A percentile compares a stretch with the other conserved stretches of the same genome.
These are phyloP conservation scores for Hyles vespertilio DNA, from an alignment of 1,140 invertebrate species.

Conservation along the genomic window DNA sequence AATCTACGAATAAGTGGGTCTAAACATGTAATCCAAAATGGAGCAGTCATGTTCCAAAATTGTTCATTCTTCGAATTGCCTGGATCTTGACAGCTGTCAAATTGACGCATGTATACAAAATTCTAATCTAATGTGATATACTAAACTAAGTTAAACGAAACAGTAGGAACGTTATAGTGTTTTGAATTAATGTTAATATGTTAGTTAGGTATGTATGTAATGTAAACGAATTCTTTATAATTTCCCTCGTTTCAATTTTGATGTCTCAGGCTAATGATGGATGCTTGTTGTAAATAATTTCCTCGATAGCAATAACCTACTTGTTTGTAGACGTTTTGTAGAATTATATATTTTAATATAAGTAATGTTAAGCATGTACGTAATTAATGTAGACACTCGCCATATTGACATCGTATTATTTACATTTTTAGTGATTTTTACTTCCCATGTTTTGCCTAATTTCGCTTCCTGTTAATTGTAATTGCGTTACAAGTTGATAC, in stretches of 20 bases:
- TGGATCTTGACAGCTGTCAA: constrained; percentile 26
- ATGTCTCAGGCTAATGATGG: constrained; percentile 45
- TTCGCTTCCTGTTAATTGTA: constrained; percentile 11
- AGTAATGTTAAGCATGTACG: constrained; percentile 13
- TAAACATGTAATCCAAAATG: neutral
- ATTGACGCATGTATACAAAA: constrained; percentile 49
- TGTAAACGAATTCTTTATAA: constrained; percentile 26
- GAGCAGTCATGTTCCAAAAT: no score
- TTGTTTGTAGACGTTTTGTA: constrained; percentile 36
- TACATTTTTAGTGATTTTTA: no score
- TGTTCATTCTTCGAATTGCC: constrained; percentile 11
- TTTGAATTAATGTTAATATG: neutral
- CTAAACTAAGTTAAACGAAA: constrained; percentile 42
- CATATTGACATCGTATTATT: no score
- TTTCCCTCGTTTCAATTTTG: constrained; percentile 55
- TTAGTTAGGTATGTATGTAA: neutral
- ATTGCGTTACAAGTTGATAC: constrained; percentile 34
- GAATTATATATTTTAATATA: constrained; percentile 17
- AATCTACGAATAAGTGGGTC: no score
- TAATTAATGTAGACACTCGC: neutral
- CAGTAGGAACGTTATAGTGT: constrained; percentile 35
- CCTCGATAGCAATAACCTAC: constrained; percentile 62
- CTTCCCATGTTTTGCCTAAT: no score
- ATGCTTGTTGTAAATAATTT: constrained; percentile 54
- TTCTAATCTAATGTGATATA: constrained; percentile 73